A percentile compares a stretch with the other conserved stretches of the same genome.
Evolutionary conservation across 2,797 vertebrate genomes (phyloP).

Genomic region (Agapornis canus): DNA sequence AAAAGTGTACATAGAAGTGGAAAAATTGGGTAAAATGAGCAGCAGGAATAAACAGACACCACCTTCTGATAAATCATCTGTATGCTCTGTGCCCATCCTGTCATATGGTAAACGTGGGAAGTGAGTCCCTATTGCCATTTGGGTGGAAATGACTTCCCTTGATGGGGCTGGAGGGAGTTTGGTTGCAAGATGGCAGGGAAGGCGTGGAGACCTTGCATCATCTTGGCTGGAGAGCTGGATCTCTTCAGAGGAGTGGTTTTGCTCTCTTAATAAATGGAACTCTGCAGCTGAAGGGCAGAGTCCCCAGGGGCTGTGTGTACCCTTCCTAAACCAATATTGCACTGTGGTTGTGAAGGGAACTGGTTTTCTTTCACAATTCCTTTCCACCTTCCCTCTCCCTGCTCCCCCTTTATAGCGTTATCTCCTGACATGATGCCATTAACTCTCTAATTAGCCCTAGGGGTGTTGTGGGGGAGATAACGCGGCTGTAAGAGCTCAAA

Average conservation of each 20-base stretch:
- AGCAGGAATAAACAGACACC: background rate
- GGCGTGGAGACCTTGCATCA: conserved; percentile 2
- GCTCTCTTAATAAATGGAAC: conserved; percentile 13
- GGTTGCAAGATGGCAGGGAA: background rate
- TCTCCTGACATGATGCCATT: conserved; percentile 60
- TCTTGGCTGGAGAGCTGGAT: background rate
- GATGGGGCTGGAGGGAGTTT: background rate
- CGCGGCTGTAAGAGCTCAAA: conserved; percentile 55
- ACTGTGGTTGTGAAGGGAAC: conserved; percentile 43
- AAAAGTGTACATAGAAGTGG: background rate
- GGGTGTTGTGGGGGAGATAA: conserved; percentile 69
- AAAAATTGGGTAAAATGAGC: background rate
- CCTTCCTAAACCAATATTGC: conserved; percentile 50
- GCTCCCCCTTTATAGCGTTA: conserved; percentile 28
- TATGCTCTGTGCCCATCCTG: background rate
- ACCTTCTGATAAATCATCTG: background rate
- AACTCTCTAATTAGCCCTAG: conserved; percentile 74
- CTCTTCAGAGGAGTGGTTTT: background rate
- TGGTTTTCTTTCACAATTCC: conserved; percentile 64
- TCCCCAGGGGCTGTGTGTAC: background rate
- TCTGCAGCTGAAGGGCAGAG: background rate
- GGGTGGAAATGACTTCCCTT: background rate
- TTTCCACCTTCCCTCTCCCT: conserved; percentile 32
- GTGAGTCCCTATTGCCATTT: background rate
- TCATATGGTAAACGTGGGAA: accelerated